Percentiles rank a stretch among this genome's conserved stretches.
These are phyloP conservation scores for Thaumetopoea pityocampa DNA, from an alignment of 1,140 invertebrate genomes.

Conservation along the genomic window DNA sequence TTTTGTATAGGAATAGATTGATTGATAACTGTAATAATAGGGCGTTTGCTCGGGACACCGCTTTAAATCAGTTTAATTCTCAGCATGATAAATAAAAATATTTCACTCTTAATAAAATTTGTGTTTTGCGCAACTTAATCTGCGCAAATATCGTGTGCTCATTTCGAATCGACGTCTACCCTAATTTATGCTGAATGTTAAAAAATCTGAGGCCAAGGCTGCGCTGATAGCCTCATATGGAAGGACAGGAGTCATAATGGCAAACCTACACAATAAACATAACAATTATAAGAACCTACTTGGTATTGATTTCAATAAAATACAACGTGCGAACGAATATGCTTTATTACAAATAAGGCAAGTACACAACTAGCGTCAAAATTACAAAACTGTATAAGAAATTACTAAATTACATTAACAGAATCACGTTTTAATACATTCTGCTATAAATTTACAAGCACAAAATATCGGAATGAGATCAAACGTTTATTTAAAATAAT, in stretches of 20 bases:
- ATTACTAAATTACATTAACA: conserved; percentile 28
- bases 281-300: conserved; percentile 48
- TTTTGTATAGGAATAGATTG: too few species aligned
- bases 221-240: too few species aligned
- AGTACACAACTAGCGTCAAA: conserved; percentile 52
- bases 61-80: too few species aligned
- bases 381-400: conserved; percentile 64
- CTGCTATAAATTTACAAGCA: conserved; percentile 39
- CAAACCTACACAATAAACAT: conserved; percentile 71
- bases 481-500: conserved; percentile 20
- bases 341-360: conserved; percentile 70
- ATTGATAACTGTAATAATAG: too few species aligned
- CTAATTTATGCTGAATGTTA: too few species aligned
- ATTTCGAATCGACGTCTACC: too few species aligned
- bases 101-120: too few species aligned
- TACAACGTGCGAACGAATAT: conserved; percentile 60
- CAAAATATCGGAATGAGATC: conserved; percentile 44
- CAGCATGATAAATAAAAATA: too few species aligned
- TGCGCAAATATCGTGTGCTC: too few species aligned
- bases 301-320: conserved; percentile 59
- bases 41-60: too few species aligned
- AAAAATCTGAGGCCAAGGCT: too few species aligned
- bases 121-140: too few species aligned
- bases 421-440: conserved; percentile 26
- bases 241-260: conserved; percentile 50